phyloP scores from a whole-genome alignment of 2,888 invertebrate genomes.

The Epistrophella euchroma region DNA sequence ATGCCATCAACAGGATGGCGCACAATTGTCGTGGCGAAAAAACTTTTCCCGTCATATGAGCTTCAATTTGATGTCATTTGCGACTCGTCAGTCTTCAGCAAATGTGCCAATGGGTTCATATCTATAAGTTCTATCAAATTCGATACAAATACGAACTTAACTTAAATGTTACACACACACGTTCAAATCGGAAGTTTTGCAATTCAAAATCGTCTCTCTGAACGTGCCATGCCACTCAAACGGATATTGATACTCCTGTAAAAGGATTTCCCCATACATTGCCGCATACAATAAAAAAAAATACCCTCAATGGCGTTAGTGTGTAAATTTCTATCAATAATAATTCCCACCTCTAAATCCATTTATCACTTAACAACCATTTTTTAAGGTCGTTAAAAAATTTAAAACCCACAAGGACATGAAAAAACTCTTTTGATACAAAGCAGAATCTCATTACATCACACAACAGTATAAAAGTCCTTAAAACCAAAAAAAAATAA shows the following conservation, averaged over 20 bases:
- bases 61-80: conserved; percentile 65
- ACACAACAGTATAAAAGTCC: conserved; percentile 21
- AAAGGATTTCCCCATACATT: conserved; percentile 58
- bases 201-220: conserved; percentile 68
- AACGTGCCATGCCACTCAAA: conserved; percentile 29
- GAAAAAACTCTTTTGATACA: conserved; percentile 26
- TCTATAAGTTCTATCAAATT: conserved; percentile 22
- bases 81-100: not conserved
- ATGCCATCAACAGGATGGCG: conserved; percentile 18
- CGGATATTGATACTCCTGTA: conserved; percentile 73
- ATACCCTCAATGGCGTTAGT: not conserved
- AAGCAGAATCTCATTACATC: conserved; percentile 60
- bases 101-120: not conserved
- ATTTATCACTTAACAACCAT: conserved; percentile 59
- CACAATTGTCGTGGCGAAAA: conserved; percentile 70
- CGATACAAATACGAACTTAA: conserved; percentile 39
- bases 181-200: conserved; percentile 69
- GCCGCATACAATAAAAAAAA: conserved; percentile 4
- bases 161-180: conserved; percentile 56
- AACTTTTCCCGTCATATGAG: conserved; percentile 74
- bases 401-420: conserved; percentile 73
- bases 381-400: conserved; percentile 44
- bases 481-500: conserved; percentile 11
- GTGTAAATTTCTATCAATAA: conserved; percentile 28
- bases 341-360: conserved; percentile 72